phyloP scores from a whole-genome alignment of 2,797 vertebrate species.

The Dipus sagitta region DNA sequence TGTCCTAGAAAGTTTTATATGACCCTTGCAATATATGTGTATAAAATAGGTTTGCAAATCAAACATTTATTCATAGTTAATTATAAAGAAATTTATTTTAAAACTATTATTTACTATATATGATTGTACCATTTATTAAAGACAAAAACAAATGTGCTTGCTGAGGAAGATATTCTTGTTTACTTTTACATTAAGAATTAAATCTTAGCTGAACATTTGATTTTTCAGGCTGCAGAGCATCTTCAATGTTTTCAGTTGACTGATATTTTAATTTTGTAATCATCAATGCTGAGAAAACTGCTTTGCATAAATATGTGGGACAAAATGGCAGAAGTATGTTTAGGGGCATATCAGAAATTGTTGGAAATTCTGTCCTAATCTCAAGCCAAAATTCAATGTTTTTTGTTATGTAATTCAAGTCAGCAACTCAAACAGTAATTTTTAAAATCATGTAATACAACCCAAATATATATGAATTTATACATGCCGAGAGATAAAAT shows the following conservation, averaged over 20 bases:
- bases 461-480: too few species aligned
- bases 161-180: not conserved
- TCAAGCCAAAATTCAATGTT: too few species aligned
- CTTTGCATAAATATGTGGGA: not conserved
- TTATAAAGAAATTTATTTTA: not conserved
- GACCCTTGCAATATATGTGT: not conserved
- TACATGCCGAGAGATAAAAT: too few species aligned
- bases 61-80: not conserved
- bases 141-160: not conserved
- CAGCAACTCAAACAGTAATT: too few species aligned
- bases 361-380: too few species aligned
- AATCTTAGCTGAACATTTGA: not conserved
- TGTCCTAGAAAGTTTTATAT: not conserved
- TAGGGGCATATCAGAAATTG: too few species aligned
- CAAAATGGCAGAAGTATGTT: too few species aligned
- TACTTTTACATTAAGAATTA: not conserved
- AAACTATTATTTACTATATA: not conserved
- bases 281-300: not conserved
- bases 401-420: too few species aligned
- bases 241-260: not conserved
- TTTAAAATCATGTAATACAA: too few species aligned
- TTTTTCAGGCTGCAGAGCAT: not conserved
- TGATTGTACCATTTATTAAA: not conserved
- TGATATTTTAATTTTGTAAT: not conserved
- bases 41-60: not conserved